A percentile compares a stretch with the other conserved stretches of the same genome.
Evolutionary conservation across 2,888 invertebrate genomes (phyloP).

Genomic region (Conomelus anceps): DNA sequence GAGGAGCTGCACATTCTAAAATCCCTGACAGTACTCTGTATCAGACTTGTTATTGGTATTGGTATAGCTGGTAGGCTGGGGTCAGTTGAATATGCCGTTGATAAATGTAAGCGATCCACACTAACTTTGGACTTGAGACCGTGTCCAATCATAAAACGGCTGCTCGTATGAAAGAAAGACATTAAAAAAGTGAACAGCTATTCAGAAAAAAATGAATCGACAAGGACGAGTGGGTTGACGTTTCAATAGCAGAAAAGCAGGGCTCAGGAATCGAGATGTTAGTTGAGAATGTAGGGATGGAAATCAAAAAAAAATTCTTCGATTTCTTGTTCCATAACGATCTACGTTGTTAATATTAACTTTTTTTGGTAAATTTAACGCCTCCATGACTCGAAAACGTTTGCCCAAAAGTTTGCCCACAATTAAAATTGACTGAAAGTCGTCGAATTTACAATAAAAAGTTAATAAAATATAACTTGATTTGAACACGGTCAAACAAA

Average conservation of each 20-base stretch:
- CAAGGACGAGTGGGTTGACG: background rate
- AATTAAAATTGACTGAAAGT: too few relatives aligned
- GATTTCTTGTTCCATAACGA: too few relatives aligned
- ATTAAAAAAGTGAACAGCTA: background rate
- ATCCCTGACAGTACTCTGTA: background rate
- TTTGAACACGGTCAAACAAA: too few relatives aligned
- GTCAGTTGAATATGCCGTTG: background rate
- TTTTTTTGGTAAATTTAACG: too few relatives aligned
- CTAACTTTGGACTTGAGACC: background rate
- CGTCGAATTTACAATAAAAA: too few relatives aligned
- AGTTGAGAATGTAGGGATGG: background rate
- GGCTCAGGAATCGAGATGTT: background rate
- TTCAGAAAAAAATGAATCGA: background rate
- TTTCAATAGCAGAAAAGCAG: background rate
- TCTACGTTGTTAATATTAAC: too few relatives aligned
- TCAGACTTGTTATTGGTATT: background rate
- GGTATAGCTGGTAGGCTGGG: background rate
- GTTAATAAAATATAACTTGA: too few relatives aligned
- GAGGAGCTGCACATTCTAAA: background rate
- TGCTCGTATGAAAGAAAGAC: background rate
- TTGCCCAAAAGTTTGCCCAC: too few relatives aligned
- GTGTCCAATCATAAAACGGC: background rate
- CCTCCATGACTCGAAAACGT: too few relatives aligned
- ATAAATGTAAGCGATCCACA: background rate
- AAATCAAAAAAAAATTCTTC: too few relatives aligned